These are phyloP conservation scores for Acanthaster planci DNA, from an alignment of 35 echinoderm and acorn worm genomes.

Conservation along the genomic window DNA sequence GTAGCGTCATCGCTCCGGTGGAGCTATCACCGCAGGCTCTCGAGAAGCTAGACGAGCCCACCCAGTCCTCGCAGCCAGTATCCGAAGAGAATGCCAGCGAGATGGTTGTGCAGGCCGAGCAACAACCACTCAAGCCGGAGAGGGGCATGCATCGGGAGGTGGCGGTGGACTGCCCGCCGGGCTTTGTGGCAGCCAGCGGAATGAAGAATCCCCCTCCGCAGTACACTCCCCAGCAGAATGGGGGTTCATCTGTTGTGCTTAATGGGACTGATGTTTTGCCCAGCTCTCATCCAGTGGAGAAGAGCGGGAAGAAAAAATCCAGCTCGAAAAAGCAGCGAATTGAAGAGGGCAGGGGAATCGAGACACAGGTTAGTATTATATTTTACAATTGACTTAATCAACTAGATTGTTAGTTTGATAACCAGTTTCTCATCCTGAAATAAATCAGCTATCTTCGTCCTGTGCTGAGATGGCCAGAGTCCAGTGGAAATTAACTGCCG, in stretches of 20 bases:
- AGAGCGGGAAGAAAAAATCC: not conserved
- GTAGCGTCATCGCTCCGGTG: not conserved
- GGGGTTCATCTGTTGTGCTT: slow-evolving; percentile 42
- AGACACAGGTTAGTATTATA: slow-evolving; percentile 6
- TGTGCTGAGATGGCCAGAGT: too few relatives aligned
- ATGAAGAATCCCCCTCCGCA: slow-evolving; percentile 89
- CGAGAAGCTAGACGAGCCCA: slow-evolving; percentile 32
- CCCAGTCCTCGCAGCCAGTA: slow-evolving; percentile 15
- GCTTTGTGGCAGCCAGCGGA: slow-evolving; percentile 97
- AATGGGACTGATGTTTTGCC: slow-evolving; percentile 66
- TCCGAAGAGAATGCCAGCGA: slow-evolving; percentile 49
- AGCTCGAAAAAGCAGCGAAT: not conserved
- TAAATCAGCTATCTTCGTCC: too few relatives aligned
- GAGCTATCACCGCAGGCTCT: slow-evolving; percentile 45
- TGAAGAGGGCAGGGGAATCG: not conserved
- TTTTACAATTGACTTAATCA: too few relatives aligned
- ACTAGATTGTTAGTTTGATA: too few relatives aligned
- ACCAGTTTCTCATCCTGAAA: too few relatives aligned
- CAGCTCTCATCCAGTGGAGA: slow-evolving; percentile 19
- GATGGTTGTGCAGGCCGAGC: slow-evolving; percentile 36
- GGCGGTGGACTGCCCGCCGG: slow-evolving; percentile 92
- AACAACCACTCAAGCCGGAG: slow-evolving; percentile 37
- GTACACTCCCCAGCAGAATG: slow-evolving; percentile 14
- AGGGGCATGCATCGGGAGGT: slow-evolving; percentile 62
- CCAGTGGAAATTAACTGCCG: too few relatives aligned